Conservation (phyloP, 2,797 vertebrate species). For the Cynopterus sphinx region DNA sequence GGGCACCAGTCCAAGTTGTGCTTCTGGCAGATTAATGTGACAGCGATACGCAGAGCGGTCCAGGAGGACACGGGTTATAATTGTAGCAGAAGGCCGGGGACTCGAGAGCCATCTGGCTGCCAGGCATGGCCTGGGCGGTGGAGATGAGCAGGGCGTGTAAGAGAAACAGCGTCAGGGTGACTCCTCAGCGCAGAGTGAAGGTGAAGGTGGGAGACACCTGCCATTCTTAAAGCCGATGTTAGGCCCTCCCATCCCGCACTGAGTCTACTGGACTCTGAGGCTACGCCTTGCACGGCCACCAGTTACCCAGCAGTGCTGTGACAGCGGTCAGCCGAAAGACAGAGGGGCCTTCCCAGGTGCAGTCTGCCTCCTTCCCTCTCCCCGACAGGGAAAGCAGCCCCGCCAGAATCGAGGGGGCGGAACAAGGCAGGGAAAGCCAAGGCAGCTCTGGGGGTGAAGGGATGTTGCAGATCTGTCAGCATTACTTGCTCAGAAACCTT, state of each 20-base stretch:
- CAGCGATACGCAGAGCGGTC: not conserved
- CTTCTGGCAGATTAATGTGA: not conserved
- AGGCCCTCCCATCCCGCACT: accelerated
- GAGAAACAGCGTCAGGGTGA: not conserved
- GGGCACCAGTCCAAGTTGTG: not conserved
- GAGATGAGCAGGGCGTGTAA: not conserved
- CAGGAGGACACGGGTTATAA: not conserved
- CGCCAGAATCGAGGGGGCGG: not conserved
- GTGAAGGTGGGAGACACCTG: not conserved
- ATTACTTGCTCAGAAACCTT: not conserved
- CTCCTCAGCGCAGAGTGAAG: not conserved
- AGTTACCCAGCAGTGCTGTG: not conserved
- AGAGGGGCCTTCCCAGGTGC: too few relatives aligned
- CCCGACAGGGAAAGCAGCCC: not conserved
- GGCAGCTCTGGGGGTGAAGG: not conserved
- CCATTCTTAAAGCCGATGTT: not conserved
- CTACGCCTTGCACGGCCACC: not conserved
- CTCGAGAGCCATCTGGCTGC: not conserved
- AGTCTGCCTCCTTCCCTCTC: not conserved
- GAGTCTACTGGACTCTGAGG: not conserved
- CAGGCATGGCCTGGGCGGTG: not conserved
- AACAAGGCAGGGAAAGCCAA: not conserved
- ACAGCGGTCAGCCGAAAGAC: not conserved
- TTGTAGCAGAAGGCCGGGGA: not conserved
- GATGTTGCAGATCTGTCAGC: not conserved